These are phyloP conservation scores for Bettongia penicillata DNA, from an alignment of 2,113 vertebrate species.

Conservation along the genomic window DNA sequence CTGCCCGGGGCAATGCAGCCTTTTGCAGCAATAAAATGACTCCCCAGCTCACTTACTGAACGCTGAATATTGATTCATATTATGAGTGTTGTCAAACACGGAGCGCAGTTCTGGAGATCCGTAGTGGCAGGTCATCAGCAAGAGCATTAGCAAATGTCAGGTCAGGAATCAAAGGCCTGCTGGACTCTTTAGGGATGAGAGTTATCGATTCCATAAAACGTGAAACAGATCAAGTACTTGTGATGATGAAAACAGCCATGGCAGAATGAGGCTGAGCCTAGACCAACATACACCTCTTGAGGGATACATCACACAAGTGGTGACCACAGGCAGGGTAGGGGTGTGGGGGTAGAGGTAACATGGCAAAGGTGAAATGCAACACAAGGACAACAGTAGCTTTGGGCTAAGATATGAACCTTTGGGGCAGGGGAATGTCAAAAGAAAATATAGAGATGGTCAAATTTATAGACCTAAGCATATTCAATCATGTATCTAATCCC, in stretches of 20 bases:
- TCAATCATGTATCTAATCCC: background rate
- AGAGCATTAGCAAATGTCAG: constrained; percentile 89
- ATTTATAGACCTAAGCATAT: background rate
- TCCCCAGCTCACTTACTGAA: constrained; percentile 90
- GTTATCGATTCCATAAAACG: constrained; percentile 88
- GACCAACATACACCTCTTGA: constrained; percentile 73
- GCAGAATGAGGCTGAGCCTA: constrained; percentile 88
- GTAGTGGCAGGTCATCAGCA: constrained; percentile 89
- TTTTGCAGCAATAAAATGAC: constrained; percentile 88
- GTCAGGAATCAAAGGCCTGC: constrained; percentile 88
- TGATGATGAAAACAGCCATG: constrained; percentile 86
- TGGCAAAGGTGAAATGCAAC: constrained; percentile 54
- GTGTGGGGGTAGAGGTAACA: constrained; percentile 57
- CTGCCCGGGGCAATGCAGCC: constrained; percentile 91
- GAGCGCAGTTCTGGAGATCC: constrained; percentile 87
- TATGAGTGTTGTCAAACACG: constrained; percentile 92
- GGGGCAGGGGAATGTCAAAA: constrained; percentile 59
- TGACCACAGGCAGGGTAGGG: constrained; percentile 43
- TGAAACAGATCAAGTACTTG: constrained; percentile 87
- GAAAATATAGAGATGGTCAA: constrained; percentile 54
- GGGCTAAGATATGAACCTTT: constrained; percentile 59
- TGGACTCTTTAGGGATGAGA: constrained; percentile 88
- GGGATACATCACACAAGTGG: constrained; percentile 72
- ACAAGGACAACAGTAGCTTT: constrained; percentile 58
- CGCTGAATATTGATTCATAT: constrained; percentile 92